These are phyloP conservation scores for Danio choprae DNA, from an alignment of 2,797 vertebrate genomes.

Conservation along the genomic window DNA sequence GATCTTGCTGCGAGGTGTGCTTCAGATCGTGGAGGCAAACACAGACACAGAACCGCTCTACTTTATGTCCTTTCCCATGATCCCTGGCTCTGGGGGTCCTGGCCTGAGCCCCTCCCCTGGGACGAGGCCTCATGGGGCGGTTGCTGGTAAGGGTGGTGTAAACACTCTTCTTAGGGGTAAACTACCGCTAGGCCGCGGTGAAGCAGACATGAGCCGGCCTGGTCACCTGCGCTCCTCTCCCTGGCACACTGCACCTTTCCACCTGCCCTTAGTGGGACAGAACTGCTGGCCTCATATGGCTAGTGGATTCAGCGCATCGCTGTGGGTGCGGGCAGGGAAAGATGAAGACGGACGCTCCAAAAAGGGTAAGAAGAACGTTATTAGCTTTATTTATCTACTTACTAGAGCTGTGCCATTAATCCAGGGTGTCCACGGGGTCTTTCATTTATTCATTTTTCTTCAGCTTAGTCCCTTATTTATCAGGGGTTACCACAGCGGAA, in stretches of 20 bases:
- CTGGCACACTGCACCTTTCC: slow-evolving; percentile 91
- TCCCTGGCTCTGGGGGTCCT: slow-evolving; percentile 62
- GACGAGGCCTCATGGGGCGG: slow-evolving; percentile 74
- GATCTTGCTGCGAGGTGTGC: slow-evolving; percentile 87
- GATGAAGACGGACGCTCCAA: slow-evolving; percentile 70
- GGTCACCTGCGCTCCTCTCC: slow-evolving; percentile 84
- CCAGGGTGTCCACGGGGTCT: too few species aligned
- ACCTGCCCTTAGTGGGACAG: slow-evolving; percentile 91
- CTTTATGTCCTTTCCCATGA: slow-evolving; percentile 88
- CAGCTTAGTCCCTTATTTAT: too few species aligned
- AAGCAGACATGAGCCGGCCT: slow-evolving; percentile 66
- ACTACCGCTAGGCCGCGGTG: slow-evolving; percentile 75
- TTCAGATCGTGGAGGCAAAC: slow-evolving; percentile 88
- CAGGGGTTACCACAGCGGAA: too few species aligned
- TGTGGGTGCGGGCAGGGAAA: slow-evolving; percentile 85
- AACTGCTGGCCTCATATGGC: slow-evolving; percentile 99
- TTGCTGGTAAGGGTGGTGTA: slow-evolving; percentile 74
- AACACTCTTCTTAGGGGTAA: slow-evolving; percentile 82
- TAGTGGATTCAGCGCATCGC: slow-evolving; percentile 91
- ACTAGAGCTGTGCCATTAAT: too few species aligned
- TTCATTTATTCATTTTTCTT: too few species aligned
- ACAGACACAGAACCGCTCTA: slow-evolving; percentile 85
- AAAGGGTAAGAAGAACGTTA: slow-evolving; percentile 73
- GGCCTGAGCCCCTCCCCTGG: slow-evolving; percentile 62
- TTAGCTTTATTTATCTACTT: not conserved